Percentiles rank a stretch among this genome's conserved stretches.
Conservation (phyloP, 2,113 vertebrate species). For the Melanocharis versteri region DNA sequence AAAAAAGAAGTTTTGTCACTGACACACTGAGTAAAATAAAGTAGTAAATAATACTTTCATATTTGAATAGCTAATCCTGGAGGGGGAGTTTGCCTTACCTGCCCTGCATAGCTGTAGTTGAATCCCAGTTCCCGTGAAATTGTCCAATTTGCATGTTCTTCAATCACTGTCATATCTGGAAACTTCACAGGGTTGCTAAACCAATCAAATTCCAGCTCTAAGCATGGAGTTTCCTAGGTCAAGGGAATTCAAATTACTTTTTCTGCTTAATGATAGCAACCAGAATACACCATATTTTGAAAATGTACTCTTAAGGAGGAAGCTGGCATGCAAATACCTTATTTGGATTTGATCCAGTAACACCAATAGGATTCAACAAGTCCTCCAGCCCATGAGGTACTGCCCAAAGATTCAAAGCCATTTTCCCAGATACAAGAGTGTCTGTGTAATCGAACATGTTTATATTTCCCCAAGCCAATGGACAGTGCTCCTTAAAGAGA, state of each 20-base stretch:
- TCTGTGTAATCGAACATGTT: slow-evolving; percentile 98
- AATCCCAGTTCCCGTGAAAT: slow-evolving; percentile 93
- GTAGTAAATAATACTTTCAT: neutral
- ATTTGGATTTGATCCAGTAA: slow-evolving; percentile 96
- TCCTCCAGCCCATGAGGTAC: slow-evolving; percentile 97
- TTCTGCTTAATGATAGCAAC: neutral
- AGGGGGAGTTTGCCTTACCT: slow-evolving; percentile 76
- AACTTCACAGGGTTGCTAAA: slow-evolving; percentile 95
- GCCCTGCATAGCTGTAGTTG: slow-evolving; percentile 89
- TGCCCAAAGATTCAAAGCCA: slow-evolving; percentile 98
- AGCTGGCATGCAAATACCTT: slow-evolving; percentile 76
- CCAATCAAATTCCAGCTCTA: slow-evolving; percentile 97
- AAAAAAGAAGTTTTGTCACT: neutral
- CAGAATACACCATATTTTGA: neutral
- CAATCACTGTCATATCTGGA: slow-evolving; percentile 90
- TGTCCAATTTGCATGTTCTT: slow-evolving; percentile 94
- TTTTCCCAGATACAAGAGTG: slow-evolving; percentile 94
- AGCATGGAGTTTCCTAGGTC: slow-evolving; percentile 92
- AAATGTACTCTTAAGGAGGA: neutral
- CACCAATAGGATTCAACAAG: slow-evolving; percentile 94
- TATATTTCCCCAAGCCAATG: slow-evolving; percentile 96
- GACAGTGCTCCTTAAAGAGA: slow-evolving; percentile 90
- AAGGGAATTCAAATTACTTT: slow-evolving; percentile 30
- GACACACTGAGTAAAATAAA: neutral
- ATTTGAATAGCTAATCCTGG: neutral